Evolutionary conservation across 2,888 invertebrate species (phyloP), one percentile per base, ranked within the genome.

Genomic region (Volucella zonaria): DNA sequence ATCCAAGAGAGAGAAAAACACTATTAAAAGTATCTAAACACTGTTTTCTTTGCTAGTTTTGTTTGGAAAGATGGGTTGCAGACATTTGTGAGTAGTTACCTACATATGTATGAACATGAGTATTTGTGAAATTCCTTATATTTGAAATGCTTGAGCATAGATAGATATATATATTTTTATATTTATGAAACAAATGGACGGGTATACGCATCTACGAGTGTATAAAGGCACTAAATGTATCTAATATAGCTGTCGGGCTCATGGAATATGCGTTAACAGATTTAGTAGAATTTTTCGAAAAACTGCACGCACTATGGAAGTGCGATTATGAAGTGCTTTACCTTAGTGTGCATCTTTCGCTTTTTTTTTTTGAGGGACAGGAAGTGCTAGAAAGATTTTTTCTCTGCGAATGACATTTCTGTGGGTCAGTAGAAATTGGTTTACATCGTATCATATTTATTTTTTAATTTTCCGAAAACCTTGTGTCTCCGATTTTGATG

Each of bases 371-470:
- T 31, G 31, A 6, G 31, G 31, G 31, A 0, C 4, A 6, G 31
- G 31, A 31, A 14, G 9, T 66, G 45, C n/a, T 38, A 52, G 52
- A 14, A 40, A 14, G 14, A 59, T 61, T 43, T 43, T 15, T 51
- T 38, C 12, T 40, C 18, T 31, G 42, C 15, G 12, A 38, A 8
- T 67, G 59, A 47, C 74, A 79, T 31, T 62, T 75, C 68, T 80
- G 62, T 80, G 80, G 67, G 80, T 75, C 80, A 68, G 61, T 64
- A 75, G 51, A 75, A 74, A 74, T 68, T 54, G 43, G 54, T 38
- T 74, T 66, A 61, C 61, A 40, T 47, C 23, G 3, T 3, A 23
- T 23, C 23, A 23, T 23, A 3, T 23, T 23, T 23, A 3, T 23
- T 23, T 23, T 23, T 3, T 23, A 23, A 23, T 3, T 3, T 23